Percentiles rank a stretch among this genome's conserved stretches.
Evolutionary conservation across 1,140 invertebrate genomes (phyloP).

Genomic region (Nephila pilipes): DNA sequence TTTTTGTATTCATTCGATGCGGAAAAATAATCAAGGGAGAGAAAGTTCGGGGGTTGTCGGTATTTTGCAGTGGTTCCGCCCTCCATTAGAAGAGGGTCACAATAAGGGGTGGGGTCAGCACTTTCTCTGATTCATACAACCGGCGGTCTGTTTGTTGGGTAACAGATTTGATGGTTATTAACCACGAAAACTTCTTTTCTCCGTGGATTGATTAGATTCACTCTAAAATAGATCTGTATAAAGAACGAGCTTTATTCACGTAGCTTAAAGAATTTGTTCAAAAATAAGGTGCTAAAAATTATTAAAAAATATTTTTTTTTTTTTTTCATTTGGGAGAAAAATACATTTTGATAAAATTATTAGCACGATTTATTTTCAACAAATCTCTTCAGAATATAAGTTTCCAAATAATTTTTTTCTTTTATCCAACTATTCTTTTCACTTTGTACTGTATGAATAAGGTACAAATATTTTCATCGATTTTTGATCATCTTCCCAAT

Average conservation of each 20-base stretch:
- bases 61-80: not conserved
- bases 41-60: slow-evolving; percentile 17
- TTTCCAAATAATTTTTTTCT: too few relatives aligned
- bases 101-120: not conserved
- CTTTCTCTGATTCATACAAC: not conserved
- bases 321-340: too few relatives aligned
- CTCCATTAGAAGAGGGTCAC: not conserved
- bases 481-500: too few relatives aligned
- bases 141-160: slow-evolving; percentile 12
- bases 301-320: too few relatives aligned
- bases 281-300: not conserved
- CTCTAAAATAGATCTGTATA: not conserved
- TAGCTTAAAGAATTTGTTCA: not conserved
- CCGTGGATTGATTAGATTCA: not conserved
- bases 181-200: not conserved
- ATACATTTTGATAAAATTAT: too few relatives aligned
- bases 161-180: slow-evolving; percentile 12
- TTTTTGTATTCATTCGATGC: not conserved
- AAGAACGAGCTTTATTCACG: not conserved
- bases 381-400: too few relatives aligned
- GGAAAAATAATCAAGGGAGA: not conserved
- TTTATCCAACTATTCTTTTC: too few relatives aligned
- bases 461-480: too few relatives aligned
- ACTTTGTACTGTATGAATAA: too few relatives aligned
- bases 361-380: too few relatives aligned